Base-by-base conservation (phyloP, 2,888 invertebrate genomes). In the Lepidonotus clava region DNA sequence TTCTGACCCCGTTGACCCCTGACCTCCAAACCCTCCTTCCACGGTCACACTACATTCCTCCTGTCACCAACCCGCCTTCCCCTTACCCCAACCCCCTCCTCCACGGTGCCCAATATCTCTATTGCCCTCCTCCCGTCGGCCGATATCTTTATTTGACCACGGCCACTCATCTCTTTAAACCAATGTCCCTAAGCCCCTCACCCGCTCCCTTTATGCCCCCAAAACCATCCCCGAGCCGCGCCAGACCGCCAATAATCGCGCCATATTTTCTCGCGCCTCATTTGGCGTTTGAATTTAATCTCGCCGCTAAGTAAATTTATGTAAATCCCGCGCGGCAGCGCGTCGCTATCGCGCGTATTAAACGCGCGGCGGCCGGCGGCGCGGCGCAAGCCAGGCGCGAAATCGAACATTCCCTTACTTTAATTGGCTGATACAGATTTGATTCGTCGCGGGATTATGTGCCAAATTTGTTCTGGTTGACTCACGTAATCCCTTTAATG, bases 341-440 rank as follows among this genome's bases (percentile, higher is more conserved):
- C 36, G 71, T 38, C 36, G n/a, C 38, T 71, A 71, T 71, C 71
- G 71, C 38, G 36, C 36, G 71, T 36, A 71, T 71, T 71, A 71
- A 71, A 80, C 46, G 41, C 41, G 41, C 28, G 80, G 51, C 46
- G 32, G 80, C 80, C 46, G 80, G 21, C 46, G 6, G 80, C 80
- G 28, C 8, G 28, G 41, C 46, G 32, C 51, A 80, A 80, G 14
- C 28, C 46, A 46, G 51, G 80, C 80, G 80, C 41, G 46, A 80
- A 80, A 80, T 80, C 46, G 41, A 28, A 80, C 80, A 80, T 28
- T 41, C 32, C 28, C 18, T 46, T 34, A 28, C 46, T 80, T 80
- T 80, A 80, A 80, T 80, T 80, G 80, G 80, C 80, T 80, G 80
- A 80, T 80, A 80, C 80, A 41, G 80, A 80, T 80, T 80, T 80